Evolutionary conservation across 2,797 vertebrate genomes (phyloP), one percentile per base, ranked within the genome.

Genomic region (Sebastes nivosus): DNA sequence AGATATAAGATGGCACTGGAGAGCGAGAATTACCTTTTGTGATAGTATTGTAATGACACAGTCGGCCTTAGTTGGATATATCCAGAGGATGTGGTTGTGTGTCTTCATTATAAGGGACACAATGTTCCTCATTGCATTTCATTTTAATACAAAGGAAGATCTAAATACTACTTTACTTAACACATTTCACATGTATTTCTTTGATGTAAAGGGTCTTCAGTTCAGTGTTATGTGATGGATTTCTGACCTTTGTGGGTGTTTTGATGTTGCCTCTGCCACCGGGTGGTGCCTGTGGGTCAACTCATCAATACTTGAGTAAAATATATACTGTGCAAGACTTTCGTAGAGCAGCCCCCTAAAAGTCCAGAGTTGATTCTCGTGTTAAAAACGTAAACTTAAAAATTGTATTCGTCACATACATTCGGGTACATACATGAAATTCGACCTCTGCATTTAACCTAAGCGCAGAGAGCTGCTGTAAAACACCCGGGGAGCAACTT

Each of bases 351-450:
- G 52, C n/a, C 52, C 1, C 14, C 38, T 42, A 42, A 42, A 42
- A 42, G 38, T 42, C 0, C 38, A 1, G 1, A 42, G 38, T 42
- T 42, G 38, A 42, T 16, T 42, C 38, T 16, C 6, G 0, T 42
- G 38, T 42, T 42, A 42, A 42, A 42, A 42, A 42, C 38, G 13
- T 42, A 42, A 42, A 42, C 38, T 42, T 0, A 42, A 16, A 42
- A 42, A 16, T 42, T 42, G 14, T 34, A 34, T 34, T 34, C 3
- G 3, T 34, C 14, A 42, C 0, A 42, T 42, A 18, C 6, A 42
- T 16, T 16, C 38, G 1, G 38, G 38, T 42, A 18, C 38, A 18
- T 42, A 16, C 14, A 42, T 42, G 14, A 18, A 16, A 42, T 42
- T 18, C 3, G 38, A 42, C 38, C 14, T 42, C 38, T 42, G 38